A percentile compares a stretch with the other conserved stretches of the same genome.
These are phyloP conservation scores for Drosophila orosa DNA, from an alignment of 1,140 invertebrate genomes.

Conservation along the genomic window DNA sequence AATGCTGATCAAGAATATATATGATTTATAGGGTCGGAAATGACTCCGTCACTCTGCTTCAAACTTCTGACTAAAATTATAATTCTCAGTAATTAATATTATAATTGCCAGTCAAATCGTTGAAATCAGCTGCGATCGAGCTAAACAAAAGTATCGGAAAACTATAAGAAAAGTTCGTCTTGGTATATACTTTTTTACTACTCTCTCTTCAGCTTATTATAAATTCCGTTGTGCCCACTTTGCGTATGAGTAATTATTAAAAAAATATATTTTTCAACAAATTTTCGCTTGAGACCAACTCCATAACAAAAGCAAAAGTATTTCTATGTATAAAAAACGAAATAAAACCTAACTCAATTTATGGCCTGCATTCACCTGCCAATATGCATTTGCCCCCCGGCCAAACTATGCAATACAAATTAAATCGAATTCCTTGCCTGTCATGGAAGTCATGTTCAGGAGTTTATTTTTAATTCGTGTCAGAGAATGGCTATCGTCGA, in stretches of 20 bases:
- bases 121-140: too few relatives aligned
- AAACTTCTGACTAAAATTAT: too few relatives aligned
- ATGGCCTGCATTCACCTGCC: background rate
- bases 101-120: too few relatives aligned
- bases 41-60: too few relatives aligned
- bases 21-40: too few relatives aligned
- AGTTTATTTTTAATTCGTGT: slow-evolving; percentile 36
- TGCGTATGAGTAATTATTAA: slow-evolving; percentile 3
- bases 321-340: background rate
- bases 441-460: background rate
- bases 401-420: slow-evolving; percentile 4
- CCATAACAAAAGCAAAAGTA: background rate
- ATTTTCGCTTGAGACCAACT: background rate
- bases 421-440: slow-evolving; percentile 6
- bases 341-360: background rate
- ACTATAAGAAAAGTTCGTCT: background rate
- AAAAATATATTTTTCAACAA: too few relatives aligned
- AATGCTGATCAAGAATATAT: too few relatives aligned
- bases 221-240: background rate
- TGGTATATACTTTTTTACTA: background rate
- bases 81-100: too few relatives aligned
- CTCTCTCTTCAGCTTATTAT: background rate
- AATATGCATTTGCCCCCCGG: background rate
- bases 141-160: too few relatives aligned
- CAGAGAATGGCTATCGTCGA: slow-evolving; percentile 12